Conservation (phyloP, 2,888 invertebrate species). For the Andrena trimmerana region DNA sequence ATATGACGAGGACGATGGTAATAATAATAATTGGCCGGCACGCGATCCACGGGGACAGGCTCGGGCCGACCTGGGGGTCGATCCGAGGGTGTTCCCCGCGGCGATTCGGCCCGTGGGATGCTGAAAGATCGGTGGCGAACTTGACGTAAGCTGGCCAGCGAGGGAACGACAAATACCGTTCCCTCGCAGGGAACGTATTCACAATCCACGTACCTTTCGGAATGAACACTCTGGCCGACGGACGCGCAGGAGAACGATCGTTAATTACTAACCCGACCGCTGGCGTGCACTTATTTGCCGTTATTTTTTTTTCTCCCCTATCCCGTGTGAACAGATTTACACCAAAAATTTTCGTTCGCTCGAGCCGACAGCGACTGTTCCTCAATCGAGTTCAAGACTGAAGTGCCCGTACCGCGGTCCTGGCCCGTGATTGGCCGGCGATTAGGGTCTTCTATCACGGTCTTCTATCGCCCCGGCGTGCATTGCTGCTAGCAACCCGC, state of each 20-base stretch:
- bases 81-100: background rate
- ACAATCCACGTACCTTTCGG: slow-evolving; percentile 76
- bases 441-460: slow-evolving; percentile 85
- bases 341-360: slow-evolving; percentile 74
- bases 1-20: slow-evolving; percentile 73
- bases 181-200: slow-evolving; percentile 43
- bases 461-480: slow-evolving; percentile 85
- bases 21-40: slow-evolving; percentile 68
- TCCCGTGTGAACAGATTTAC: slow-evolving; percentile 67
- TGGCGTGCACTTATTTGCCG: slow-evolving; percentile 37
- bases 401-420: slow-evolving; percentile 75
- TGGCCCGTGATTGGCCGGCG: slow-evolving; percentile 81
- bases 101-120: background rate
- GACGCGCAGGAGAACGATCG: slow-evolving; percentile 56
- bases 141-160: slow-evolving; percentile 65
- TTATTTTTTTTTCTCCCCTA: slow-evolving; percentile 5
- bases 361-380: slow-evolving; percentile 79
- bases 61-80: slow-evolving; percentile 34
- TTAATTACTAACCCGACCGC: slow-evolving; percentile 44
- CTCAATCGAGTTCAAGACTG: slow-evolving; percentile 81
- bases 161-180: slow-evolving; percentile 55
- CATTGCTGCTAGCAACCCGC: slow-evolving; percentile 78
- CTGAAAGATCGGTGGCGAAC: slow-evolving; percentile 25
- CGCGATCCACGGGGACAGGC: slow-evolving; percentile 68
- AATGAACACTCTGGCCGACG: slow-evolving; percentile 71